A percentile compares a stretch with the other conserved stretches of the same genome.
Evolutionary conservation across 2,797 vertebrate species (phyloP).

Genomic region (Cyclura pinguis): DNA sequence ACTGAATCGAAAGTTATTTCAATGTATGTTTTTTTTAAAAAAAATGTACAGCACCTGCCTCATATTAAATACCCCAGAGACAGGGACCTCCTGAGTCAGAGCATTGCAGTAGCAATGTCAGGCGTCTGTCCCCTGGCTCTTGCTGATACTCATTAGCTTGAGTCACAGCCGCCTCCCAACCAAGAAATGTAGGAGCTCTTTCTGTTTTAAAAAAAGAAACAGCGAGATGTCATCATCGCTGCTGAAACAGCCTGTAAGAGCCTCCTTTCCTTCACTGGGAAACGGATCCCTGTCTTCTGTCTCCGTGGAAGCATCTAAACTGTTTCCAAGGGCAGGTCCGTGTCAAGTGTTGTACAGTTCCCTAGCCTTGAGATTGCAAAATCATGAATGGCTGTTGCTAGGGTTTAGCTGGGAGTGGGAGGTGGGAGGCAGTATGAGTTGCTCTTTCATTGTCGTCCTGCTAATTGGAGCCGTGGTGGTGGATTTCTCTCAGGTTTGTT

Average conservation of each 20-base stretch:
- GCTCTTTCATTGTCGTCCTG: neutral
- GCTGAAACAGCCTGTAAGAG: neutral
- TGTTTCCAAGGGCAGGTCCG: neutral
- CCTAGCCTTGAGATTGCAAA: conserved; percentile 10
- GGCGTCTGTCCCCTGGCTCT: neutral
- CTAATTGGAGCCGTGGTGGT: neutral
- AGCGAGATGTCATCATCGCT: neutral
- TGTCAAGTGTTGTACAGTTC: too few relatives aligned
- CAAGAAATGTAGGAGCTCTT: neutral
- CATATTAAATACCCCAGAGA: neutral
- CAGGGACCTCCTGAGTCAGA: too few relatives aligned
- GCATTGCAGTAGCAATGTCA: neutral
- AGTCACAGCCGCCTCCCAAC: neutral
- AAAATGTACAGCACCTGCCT: too few relatives aligned
- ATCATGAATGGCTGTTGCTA: conserved; percentile 27
- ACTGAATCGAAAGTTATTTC: neutral
- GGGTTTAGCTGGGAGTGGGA: neutral
- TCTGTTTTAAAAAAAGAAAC: neutral
- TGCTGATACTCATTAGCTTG: neutral
- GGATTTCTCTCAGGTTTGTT: neutral
- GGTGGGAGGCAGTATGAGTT: neutral
- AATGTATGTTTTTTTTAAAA: too few relatives aligned
- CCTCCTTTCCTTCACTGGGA: neutral
- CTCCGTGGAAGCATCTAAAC: neutral
- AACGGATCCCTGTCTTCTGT: neutral